These are phyloP conservation scores for Willowsia nigromaculata DNA, from an alignment of 2,888 invertebrate species.

Conservation along the genomic window DNA sequence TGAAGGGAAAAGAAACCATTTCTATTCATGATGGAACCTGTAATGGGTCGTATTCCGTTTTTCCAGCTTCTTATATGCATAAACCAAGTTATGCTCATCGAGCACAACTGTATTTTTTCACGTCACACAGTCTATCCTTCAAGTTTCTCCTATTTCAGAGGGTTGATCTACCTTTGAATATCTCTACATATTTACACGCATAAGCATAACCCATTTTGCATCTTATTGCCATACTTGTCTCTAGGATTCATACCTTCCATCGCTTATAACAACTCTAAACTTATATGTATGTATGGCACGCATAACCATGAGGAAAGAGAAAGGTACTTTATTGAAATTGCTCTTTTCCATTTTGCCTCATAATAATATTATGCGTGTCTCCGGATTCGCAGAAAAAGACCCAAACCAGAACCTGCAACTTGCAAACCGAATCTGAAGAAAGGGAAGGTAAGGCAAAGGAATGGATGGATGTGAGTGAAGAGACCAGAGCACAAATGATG, in stretches of 20 bases:
- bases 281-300: slow-evolving; percentile 9
- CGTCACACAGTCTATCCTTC: slow-evolving; percentile 14
- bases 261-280: neutral
- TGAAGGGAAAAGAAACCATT: slow-evolving; percentile 73
- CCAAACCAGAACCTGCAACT: neutral
- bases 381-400: slow-evolving; percentile 36
- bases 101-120: slow-evolving; percentile 40
- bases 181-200: neutral
- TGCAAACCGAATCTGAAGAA: neutral
- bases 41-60: slow-evolving; percentile 68
- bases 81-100: slow-evolving; percentile 27
- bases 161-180: neutral
- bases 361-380: slow-evolving; percentile 61
- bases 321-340: slow-evolving; percentile 59
- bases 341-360: slow-evolving; percentile 35
- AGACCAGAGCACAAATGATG: slow-evolving; percentile 32
- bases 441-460: neutral
- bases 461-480: slow-evolving; percentile 13
- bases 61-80: slow-evolving; percentile 1
- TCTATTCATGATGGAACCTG: slow-evolving; percentile 75
- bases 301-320: slow-evolving; percentile 40
- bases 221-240: neutral
- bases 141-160: neutral
- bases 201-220: slow-evolving; percentile 42
- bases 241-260: neutral